These are phyloP conservation scores for Carassius auratus DNA, from an alignment of 2,113 vertebrate species.

Conservation along the genomic window DNA sequence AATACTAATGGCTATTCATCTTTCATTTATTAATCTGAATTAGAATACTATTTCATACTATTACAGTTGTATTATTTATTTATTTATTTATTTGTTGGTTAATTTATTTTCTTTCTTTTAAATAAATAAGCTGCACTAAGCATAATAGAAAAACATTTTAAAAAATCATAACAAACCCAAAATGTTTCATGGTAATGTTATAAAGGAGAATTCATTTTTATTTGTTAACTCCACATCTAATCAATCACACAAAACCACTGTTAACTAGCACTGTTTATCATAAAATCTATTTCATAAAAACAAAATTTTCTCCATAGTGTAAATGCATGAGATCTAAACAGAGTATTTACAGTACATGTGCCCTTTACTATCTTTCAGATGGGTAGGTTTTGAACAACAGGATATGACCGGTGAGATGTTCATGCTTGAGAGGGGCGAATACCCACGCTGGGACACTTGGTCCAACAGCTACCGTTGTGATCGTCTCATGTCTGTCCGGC, in stretches of 20 bases:
- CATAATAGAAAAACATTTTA: no score
- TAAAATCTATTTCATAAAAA: background rate
- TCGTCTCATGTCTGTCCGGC: slow-evolving; percentile 79
- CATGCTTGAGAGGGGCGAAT: slow-evolving; percentile 84
- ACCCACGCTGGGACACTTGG: slow-evolving; percentile 85
- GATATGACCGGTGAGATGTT: slow-evolving; percentile 83
- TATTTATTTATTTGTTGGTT: no score
- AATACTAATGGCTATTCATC: no score
- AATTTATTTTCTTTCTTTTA: no score
- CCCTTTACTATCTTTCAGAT: slow-evolving; percentile 65
- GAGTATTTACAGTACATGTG: background rate
- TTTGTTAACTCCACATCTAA: background rate
- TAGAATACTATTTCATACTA: background rate
- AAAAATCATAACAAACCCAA: no score
- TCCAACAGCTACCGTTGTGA: slow-evolving; percentile 83
- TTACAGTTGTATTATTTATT: background rate
- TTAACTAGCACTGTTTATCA: background rate
- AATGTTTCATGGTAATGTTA: no score
- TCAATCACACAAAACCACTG: no score
- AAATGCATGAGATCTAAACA: background rate
- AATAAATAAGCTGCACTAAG: background rate
- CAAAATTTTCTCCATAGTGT: background rate
- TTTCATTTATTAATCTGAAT: no score
- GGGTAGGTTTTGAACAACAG: slow-evolving; percentile 82
- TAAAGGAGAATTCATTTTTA: background rate